Base-by-base conservation (phyloP, 2,888 invertebrate species). In the Neelides folsomi region DNA sequence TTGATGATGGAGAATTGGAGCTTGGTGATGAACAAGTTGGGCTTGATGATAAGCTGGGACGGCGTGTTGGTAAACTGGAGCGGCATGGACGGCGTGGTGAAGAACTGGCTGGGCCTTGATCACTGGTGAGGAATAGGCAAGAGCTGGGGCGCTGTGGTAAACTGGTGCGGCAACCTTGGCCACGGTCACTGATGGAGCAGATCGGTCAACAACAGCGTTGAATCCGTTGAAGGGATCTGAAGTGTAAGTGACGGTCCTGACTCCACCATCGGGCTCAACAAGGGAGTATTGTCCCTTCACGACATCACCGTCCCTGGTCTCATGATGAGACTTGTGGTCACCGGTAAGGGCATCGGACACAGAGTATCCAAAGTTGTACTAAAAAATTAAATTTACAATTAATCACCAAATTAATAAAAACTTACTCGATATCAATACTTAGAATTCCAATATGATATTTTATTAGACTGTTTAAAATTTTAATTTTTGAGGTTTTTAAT, bases 241-340 rank as follows among this genome's bases (percentile, higher is more conserved):
- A 40, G 51, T 40, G 51, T 46, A 51, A 37, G 47, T 41, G 4
- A 52, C 52, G n/a, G 34, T 37, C 6, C 47, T 19, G 36, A 47
- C 47, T 12, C 36, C 47, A 47, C 47, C 47, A 47, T 47, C 47
- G 19, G 50, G 50, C 44, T 50, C 50, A 20, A 50, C 50, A 19
- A 50, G 44, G 13, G 50, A 50, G 44, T 50, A 50, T 50, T 50
- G 50, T 36, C 50, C 50, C 12, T 18, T 13, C n/a, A 50, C 50
- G n/a, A 50, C 50, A 37, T 50, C 50, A 18, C 50, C 50, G 19
- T 43, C 35, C 2, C 50, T 42, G 44, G 44, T 50, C 20, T 50
- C 50, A 7, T 47, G 47, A 37, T 50, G 50, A 20, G 50, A 50
- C 44, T 50, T 50, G 16, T 50, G 50, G 37, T 50, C 50, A 35